Percentiles rank a stretch among this genome's conserved stretches.
Conservation (phyloP, 2,797 vertebrate species). For the Menidia menidia region DNA sequence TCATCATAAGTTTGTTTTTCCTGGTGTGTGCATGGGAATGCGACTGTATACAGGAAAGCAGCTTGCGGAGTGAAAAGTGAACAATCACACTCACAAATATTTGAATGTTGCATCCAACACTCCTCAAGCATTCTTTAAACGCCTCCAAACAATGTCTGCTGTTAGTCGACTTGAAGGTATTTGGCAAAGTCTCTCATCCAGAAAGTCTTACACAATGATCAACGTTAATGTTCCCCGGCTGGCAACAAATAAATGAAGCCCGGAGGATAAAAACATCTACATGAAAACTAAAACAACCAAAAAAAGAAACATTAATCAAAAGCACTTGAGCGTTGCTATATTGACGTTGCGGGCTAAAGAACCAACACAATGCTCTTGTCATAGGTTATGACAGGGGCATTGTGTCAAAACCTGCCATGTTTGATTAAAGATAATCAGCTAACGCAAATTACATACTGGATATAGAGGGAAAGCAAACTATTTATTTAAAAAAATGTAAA, state of each 20-base stretch:
- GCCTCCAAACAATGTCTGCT: constrained; percentile 48
- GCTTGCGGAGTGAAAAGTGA: constrained; percentile 33
- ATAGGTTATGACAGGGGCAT: constrained; percentile 1
- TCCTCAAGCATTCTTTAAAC: constrained; percentile 50
- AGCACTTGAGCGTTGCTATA: constrained; percentile 1
- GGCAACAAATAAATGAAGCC: constrained; percentile 14
- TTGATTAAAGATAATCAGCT: constrained; percentile 22
- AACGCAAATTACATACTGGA: constrained; percentile 8
- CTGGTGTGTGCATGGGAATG: constrained; percentile 6
- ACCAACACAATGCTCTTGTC: not conserved
- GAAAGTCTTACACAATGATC: constrained; percentile 43
- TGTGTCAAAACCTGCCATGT: not conserved
- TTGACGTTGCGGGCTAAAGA: constrained; percentile 1
- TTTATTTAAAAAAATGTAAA: constrained; percentile 45
- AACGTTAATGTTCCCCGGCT: constrained; percentile 33
- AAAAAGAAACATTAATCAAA: constrained; percentile 2
- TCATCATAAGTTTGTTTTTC: constrained; percentile 11
- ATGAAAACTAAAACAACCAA: constrained; percentile 27
- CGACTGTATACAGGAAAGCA: constrained; percentile 17
- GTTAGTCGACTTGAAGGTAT: constrained; percentile 30
- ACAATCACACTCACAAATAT: constrained; percentile 51
- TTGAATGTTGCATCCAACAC: constrained; percentile 37
- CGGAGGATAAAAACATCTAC: constrained; percentile 12
- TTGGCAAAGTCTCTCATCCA: constrained; percentile 28
- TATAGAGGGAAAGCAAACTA: constrained; percentile 17